Evolutionary conservation across 2,113 vertebrate species (phyloP).

Genomic region (Callipepla californica): DNA sequence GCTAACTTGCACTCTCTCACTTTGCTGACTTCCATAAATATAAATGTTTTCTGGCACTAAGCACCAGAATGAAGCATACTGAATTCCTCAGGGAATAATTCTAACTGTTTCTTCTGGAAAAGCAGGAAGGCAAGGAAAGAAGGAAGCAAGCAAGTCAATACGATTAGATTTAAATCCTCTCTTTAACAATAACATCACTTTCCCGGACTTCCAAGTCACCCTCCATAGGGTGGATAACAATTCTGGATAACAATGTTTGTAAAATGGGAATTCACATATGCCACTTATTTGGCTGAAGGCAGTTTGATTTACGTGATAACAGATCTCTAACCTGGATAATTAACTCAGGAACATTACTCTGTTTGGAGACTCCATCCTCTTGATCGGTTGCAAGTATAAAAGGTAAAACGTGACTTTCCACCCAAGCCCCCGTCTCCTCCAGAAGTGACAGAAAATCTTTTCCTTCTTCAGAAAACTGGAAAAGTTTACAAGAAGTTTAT

Average conservation of each 20-base stretch:
- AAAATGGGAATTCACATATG: background rate
- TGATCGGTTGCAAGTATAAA: constrained; percentile 67
- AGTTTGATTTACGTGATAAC: background rate
- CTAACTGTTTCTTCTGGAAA: background rate
- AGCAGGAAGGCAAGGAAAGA: background rate
- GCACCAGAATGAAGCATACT: background rate
- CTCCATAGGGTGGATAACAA: background rate
- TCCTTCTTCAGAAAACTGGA: constrained; percentile 83
- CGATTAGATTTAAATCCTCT: background rate
- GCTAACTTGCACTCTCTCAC: background rate
- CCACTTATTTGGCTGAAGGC: background rate
- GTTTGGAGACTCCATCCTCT: constrained; percentile 57
- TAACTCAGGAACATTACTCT: constrained; percentile 72
- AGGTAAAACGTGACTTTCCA: constrained; percentile 83
- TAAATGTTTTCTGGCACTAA: background rate
- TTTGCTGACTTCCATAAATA: background rate
- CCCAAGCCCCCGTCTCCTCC: constrained; percentile 85
- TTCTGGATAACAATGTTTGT: background rate
- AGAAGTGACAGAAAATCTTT: constrained; percentile 81
- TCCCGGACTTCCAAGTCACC: background rate
- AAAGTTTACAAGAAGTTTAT: background rate
- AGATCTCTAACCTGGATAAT: constrained; percentile 85
- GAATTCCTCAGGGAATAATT: background rate
- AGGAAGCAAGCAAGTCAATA: background rate
- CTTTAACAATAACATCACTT: background rate